These are phyloP conservation scores for Pteropus rufus DNA, from an alignment of 2,797 vertebrate species.

Conservation along the genomic window DNA sequence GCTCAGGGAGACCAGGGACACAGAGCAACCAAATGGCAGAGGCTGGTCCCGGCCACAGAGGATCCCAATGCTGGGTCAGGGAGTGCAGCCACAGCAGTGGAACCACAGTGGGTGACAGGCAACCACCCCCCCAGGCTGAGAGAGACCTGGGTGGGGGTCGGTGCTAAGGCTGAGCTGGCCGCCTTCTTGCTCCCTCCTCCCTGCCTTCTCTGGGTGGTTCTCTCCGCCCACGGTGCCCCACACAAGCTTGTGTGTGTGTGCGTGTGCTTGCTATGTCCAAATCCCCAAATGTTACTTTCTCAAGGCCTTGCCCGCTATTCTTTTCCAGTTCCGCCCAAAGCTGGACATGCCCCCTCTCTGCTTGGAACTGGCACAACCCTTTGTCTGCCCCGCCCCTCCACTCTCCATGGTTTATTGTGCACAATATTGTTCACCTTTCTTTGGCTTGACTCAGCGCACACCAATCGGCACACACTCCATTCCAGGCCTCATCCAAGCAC, in stretches of 20 bases:
- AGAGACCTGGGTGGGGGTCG: neutral
- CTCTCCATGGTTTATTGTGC: rapidly evolving
- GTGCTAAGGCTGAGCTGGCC: neutral
- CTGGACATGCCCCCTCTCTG: rapidly evolving
- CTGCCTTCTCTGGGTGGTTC: neutral
- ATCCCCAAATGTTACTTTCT: neutral
- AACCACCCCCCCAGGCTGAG: rapidly evolving
- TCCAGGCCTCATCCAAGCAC: neutral
- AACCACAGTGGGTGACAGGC: neutral
- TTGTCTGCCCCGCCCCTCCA: neutral
- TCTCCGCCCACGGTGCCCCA: neutral
- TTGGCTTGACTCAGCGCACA: neutral
- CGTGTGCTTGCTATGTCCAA: neutral
- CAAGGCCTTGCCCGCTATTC: neutral
- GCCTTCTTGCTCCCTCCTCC: neutral
- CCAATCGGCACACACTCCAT: rapidly evolving
- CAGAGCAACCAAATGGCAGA: neutral
- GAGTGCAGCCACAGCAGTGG: neutral
- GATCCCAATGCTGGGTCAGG: neutral
- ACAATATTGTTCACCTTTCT: neutral
- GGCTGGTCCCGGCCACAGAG: neutral
- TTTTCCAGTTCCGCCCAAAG: neutral
- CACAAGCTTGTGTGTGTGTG: neutral
- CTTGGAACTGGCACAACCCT: neutral
- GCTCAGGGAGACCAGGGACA: rapidly evolving